phyloP scores from a whole-genome alignment of 1,140 invertebrate genomes.

The Phymastichus coffea region DNA sequence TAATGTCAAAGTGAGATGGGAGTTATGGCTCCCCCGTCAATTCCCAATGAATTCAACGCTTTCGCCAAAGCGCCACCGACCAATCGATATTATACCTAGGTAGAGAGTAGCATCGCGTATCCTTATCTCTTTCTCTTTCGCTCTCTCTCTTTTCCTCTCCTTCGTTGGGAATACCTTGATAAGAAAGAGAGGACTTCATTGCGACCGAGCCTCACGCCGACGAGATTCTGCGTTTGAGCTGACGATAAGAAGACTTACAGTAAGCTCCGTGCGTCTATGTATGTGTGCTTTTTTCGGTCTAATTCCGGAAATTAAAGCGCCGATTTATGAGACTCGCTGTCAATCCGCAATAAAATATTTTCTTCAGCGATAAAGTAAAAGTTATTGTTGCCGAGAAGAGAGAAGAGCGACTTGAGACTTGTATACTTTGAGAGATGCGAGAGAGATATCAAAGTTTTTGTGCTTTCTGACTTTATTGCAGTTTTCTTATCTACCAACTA shows the following conservation, averaged over 20 bases:
- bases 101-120: constrained; percentile 14
- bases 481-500: too few relatives aligned
- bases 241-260: background rate
- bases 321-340: background rate
- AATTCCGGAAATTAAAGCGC: constrained; percentile 15
- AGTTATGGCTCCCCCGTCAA: constrained; percentile 59
- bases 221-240: constrained; percentile 2
- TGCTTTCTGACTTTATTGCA: too few relatives aligned
- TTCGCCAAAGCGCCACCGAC: constrained; percentile 48
- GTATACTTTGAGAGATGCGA: too few relatives aligned
- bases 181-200: constrained; percentile 1
- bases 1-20: constrained; percentile 57
- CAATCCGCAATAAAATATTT: background rate
- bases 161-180: background rate
- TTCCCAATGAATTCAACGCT: constrained; percentile 59
- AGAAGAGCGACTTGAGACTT: too few relatives aligned
- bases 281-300: constrained; percentile 22
- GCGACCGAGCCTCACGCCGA: too few relatives aligned
- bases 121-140: constrained; percentile 18
- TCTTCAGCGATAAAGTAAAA: background rate
- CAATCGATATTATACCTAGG: constrained; percentile 48
- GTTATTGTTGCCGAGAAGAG: too few relatives aligned
- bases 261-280: background rate
- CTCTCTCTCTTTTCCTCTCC: constrained; percentile 22
- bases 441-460: too few relatives aligned